These are phyloP conservation scores for Limnephilus rhombicus DNA, from an alignment of 2,888 invertebrate genomes.

Conservation along the genomic window DNA sequence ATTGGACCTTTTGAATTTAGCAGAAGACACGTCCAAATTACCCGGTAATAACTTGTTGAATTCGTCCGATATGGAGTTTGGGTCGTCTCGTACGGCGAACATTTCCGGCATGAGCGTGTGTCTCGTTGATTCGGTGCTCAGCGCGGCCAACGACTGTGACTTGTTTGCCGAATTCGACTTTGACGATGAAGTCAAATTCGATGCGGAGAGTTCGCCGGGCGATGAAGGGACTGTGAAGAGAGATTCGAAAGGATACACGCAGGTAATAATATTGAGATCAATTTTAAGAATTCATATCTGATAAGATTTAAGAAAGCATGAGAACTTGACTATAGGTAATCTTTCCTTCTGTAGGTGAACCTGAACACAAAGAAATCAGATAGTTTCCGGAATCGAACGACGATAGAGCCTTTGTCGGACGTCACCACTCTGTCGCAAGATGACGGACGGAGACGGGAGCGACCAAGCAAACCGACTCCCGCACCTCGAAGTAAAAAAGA, in stretches of 20 bases:
- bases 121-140: conserved; percentile 74
- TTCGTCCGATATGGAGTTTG: conserved; percentile 12
- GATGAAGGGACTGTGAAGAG: conserved; percentile 31
- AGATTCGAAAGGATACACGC: conserved; percentile 55
- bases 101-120: conserved; percentile 77
- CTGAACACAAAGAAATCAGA: conserved; percentile 27
- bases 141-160: conserved; percentile 72
- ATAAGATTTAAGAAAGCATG: not conserved
- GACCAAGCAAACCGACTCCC: not conserved
- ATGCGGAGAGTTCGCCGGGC: not conserved
- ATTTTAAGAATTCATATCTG: not conserved
- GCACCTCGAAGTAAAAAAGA: not conserved
- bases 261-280: conserved; percentile 14
- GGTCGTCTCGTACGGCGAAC: conserved; percentile 68
- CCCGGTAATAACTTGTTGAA: not conserved
- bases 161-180: conserved; percentile 71
- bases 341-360: conserved; percentile 26
- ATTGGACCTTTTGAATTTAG: not conserved
- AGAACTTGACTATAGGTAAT: not conserved
- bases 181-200: conserved; percentile 66
- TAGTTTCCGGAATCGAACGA: not conserved
- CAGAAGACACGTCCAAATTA: not conserved
- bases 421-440: not conserved
- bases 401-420: not conserved
- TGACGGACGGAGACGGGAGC: not conserved